phyloP scores from a whole-genome alignment of 23 tunicate species.

The Botrylloides violaceus region DNA sequence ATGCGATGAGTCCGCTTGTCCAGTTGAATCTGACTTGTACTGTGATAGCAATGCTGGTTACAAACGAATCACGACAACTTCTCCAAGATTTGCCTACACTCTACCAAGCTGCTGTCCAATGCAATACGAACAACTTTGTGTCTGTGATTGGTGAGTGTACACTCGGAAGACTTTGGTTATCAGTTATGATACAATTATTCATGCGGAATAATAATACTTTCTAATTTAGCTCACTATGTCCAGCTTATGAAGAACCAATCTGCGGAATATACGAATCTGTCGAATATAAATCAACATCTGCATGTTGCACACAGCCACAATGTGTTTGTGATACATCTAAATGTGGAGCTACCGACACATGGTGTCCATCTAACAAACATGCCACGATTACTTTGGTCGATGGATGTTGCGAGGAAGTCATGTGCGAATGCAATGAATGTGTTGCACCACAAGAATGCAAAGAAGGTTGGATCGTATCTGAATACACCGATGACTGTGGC shows the following conservation, averaged over 20 bases:
- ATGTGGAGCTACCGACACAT: slow-evolving; percentile 38
- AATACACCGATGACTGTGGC: slow-evolving; percentile 67
- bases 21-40: slow-evolving; percentile 28
- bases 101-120: slow-evolving; percentile 63
- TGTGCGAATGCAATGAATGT: slow-evolving; percentile 81
- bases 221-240: slow-evolving; percentile 69
- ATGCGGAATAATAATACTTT: no score
- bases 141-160: slow-evolving; percentile 71
- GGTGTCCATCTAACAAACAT: slow-evolving; percentile 54
- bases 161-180: neutral
- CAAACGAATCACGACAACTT: slow-evolving; percentile 55
- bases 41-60: slow-evolving; percentile 62
- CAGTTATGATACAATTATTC: no score
- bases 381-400: slow-evolving; percentile 39
- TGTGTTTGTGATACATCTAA: slow-evolving; percentile 66
- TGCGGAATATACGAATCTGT: slow-evolving; percentile 59
- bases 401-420: slow-evolving; percentile 68
- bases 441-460: slow-evolving; percentile 54
- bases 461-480: slow-evolving; percentile 62
- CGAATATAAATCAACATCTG: slow-evolving; percentile 39
- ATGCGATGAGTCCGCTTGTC: slow-evolving; percentile 72
- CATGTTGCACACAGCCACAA: slow-evolving; percentile 65
- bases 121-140: slow-evolving; percentile 72
- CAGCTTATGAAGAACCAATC: slow-evolving; percentile 38
- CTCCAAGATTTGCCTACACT: slow-evolving; percentile 45